A percentile compares a stretch with the other conserved stretches of the same genome.
Evolutionary conservation across 2,113 vertebrate species (phyloP).

Genomic region (Pollimyrus isidori): DNA sequence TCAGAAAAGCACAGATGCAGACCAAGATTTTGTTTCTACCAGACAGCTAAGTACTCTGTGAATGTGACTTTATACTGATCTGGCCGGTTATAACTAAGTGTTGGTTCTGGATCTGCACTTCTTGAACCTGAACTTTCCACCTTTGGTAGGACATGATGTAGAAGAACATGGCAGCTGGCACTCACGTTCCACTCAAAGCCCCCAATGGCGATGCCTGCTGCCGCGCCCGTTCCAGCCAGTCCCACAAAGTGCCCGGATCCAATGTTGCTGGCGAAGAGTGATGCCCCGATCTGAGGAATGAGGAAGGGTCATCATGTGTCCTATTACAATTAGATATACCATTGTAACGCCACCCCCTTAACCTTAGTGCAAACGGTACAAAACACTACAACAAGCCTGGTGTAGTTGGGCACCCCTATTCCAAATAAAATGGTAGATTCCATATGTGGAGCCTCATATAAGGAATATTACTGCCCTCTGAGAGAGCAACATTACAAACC

Average conservation of each 20-base stretch:
- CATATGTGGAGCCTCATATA: neutral
- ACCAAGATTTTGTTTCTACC: neutral
- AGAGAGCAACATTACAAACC: neutral
- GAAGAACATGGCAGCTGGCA: constrained; percentile 2
- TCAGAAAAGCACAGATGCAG: neutral
- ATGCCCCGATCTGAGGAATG: constrained; percentile 78
- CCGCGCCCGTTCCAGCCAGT: constrained; percentile 79
- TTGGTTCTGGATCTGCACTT: neutral
- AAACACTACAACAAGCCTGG: neutral
- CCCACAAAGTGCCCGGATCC: constrained; percentile 91
- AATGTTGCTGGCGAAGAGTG: constrained; percentile 94
- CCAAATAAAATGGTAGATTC: neutral
- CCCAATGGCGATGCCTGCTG: constrained; percentile 74
- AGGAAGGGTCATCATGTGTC: neutral
- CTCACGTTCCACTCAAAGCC: constrained; percentile 93
- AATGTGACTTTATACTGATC: neutral
- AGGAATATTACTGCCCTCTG: neutral
- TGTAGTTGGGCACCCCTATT: neutral
- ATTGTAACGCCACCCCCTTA: neutral
- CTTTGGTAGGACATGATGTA: neutral
- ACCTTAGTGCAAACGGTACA: neutral
- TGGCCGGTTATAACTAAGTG: neutral
- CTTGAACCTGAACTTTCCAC: neutral
- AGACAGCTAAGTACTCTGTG: neutral
- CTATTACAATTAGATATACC: neutral